phyloP scores from a whole-genome alignment of 2,888 invertebrate species.

The Mechanitis messenoides region DNA sequence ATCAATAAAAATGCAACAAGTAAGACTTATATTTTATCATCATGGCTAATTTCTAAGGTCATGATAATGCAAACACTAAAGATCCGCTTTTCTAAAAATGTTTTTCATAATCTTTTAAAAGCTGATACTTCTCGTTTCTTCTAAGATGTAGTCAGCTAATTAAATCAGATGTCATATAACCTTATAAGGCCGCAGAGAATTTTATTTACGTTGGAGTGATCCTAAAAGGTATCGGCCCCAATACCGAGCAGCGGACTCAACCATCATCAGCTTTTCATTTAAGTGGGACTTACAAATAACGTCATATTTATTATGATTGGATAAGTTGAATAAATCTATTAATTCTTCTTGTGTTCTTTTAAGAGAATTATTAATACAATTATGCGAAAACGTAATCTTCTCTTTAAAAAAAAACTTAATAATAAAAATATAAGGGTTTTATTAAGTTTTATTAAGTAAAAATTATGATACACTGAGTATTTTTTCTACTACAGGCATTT shows the following conservation, averaged over 20 bases:
- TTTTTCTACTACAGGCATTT: too few relatives aligned
- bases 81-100: background rate
- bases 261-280: background rate
- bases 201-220: conserved; percentile 31
- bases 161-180: conserved; percentile 12
- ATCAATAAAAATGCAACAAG: too few relatives aligned
- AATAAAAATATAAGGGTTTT: too few relatives aligned
- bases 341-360: too few relatives aligned
- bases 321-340: too few relatives aligned
- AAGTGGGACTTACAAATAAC: background rate
- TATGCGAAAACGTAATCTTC: too few relatives aligned
- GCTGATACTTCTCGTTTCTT: conserved; percentile 12
- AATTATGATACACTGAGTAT: too few relatives aligned
- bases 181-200: conserved; percentile 19
- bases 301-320: background rate
- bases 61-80: background rate
- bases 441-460: too few relatives aligned
- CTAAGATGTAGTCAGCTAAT: conserved; percentile 12
- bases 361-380: too few relatives aligned
- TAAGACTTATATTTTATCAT: background rate
- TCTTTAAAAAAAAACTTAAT: too few relatives aligned
- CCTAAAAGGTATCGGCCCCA: conserved; percentile 16
- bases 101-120: conserved; percentile 16
- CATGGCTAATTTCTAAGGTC: background rate
- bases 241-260: conserved; percentile 8